Percentiles rank a stretch among this genome's conserved stretches.
Evolutionary conservation across 2,113 vertebrate species (phyloP).

Genomic region (Anarrhichthys ocellatus): DNA sequence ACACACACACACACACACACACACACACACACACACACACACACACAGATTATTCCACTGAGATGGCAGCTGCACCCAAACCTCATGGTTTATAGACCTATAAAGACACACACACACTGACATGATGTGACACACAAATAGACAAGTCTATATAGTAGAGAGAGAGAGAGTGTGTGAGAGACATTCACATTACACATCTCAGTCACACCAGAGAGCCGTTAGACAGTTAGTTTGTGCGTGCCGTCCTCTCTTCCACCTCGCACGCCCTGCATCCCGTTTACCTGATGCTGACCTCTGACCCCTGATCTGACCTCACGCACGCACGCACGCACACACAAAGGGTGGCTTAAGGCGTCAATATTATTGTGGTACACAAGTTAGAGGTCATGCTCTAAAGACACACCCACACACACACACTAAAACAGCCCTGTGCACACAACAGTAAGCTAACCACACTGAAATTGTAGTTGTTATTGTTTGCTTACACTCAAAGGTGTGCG

Average conservation of each 20-base stretch:
- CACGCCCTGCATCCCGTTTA: slow-evolving; percentile 38
- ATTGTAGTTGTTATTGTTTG: too few relatives aligned
- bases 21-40: not conserved
- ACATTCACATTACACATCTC: not conserved
- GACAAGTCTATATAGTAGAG: not conserved
- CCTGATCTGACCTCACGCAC: not conserved
- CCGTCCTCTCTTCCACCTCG: not conserved
- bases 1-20: too few relatives aligned
- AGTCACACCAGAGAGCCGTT: not conserved
- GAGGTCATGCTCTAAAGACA: not conserved
- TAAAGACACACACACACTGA: not conserved
- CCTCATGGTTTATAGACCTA: not conserved
- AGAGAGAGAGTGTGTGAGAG: not conserved
- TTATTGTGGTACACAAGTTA: not conserved
- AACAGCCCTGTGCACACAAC: not conserved
- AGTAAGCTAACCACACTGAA: not conserved
- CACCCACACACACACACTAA: not conserved
- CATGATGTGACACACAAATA: not conserved
- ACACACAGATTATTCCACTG: not conserved
- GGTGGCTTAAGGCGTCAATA: not conserved
- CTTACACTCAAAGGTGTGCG: too few relatives aligned
- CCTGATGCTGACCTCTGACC: slow-evolving; percentile 9
- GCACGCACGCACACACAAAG: not conserved
- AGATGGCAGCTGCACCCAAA: not conserved
- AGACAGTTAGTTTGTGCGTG: not conserved